These are phyloP conservation scores for Cantharis lateralis DNA, from an alignment of 2,888 invertebrate genomes.

Conservation along the genomic window DNA sequence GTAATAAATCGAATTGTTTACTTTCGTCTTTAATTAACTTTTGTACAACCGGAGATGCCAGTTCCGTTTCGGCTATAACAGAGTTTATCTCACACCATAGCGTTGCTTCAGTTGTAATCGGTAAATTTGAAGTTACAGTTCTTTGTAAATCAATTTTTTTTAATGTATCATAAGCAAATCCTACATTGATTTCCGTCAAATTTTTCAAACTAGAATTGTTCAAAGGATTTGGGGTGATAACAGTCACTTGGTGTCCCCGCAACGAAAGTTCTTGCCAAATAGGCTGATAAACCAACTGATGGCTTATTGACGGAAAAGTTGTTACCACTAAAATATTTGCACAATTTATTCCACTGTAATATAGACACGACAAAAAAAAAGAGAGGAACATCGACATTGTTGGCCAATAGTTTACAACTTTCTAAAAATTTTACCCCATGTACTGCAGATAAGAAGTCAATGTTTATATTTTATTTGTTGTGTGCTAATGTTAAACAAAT, in stretches of 20 bases:
- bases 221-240: conserved; percentile 55
- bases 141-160: background rate
- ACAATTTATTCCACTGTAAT: background rate
- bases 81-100: background rate
- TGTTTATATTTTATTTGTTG: background rate
- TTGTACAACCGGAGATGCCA: conserved; percentile 41
- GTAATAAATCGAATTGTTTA: conserved; percentile 46
- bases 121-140: background rate
- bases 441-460: background rate
- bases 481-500: too few relatives aligned
- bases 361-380: background rate
- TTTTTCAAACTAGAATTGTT: conserved; percentile 49
- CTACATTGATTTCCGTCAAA: conserved; percentile 52
- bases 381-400: background rate
- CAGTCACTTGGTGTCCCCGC: conserved; percentile 57
- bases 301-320: conserved; percentile 57
- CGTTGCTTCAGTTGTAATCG: background rate
- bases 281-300: conserved; percentile 56
- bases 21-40: conserved; percentile 43
- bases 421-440: background rate
- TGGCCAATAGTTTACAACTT: background rate
- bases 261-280: conserved; percentile 54
- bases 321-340: conserved; percentile 55
- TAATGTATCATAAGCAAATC: conserved; percentile 42
- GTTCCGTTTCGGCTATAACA: background rate